Evolutionary conservation across 2,113 vertebrate species (phyloP), one percentile per base, ranked within the genome.

Genomic region (Labeo rohita): DNA sequence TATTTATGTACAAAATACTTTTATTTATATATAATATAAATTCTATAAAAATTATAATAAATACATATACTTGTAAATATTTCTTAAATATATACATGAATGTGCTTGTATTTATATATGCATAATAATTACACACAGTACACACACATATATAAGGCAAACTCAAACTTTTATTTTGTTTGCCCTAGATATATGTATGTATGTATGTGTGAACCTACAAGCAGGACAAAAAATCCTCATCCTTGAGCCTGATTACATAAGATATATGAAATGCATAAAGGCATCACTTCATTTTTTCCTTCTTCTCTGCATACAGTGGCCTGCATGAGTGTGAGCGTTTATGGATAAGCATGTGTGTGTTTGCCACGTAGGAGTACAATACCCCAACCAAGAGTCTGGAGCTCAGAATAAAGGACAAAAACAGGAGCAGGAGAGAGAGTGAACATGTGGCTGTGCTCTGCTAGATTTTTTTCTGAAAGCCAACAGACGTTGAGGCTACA

Each of bases 301-400:
- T 80, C 28, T 7, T 28, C 15, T 63, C 36, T 23, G 11, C 13
- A 12, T 15, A 59, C 34, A 80, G 63, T 54, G 18, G 13, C 28
- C 65, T 49, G 45, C 13, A 39, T 39, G 39, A 39, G 39, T 5
- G 39, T 39, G 28, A 28, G 28, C 28, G 2, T 28, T 28, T 28
- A 68, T 68, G n/a, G 39, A 9, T 81, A 21, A 43, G 36, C 18
- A 3, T 74, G 72, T 84, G 83, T 50, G 83, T 5, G 56, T 65
- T 56, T 86, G 84, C 84, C 84, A 86, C 84, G 77, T 86, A 78
- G 34, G 12, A 73, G 76, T 45, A 73, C 15, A 70, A 73, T 59
- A 86, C 52, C 63, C 76, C 47, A 80, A 61, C 36, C 47, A 54
- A 70, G 75, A 52, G n/a, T 61, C 49, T 34, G 63, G 23, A 63